These are phyloP conservation scores for Epinephelus lanceolatus DNA, from an alignment of 2,113 vertebrate genomes.

Conservation along the genomic window DNA sequence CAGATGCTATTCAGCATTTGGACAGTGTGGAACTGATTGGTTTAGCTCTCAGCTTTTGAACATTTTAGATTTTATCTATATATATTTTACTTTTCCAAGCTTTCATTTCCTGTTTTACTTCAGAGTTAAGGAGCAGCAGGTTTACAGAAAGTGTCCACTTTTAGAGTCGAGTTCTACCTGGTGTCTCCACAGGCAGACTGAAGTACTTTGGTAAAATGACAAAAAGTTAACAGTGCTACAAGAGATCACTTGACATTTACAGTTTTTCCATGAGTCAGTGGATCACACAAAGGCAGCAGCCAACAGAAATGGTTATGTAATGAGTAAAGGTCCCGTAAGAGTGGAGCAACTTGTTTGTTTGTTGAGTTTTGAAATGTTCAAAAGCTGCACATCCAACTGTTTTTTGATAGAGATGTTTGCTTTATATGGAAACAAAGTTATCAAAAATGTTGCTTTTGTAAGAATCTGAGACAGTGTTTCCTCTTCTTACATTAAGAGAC, in stretches of 20 bases:
- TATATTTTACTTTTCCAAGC: not conserved
- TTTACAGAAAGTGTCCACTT: constrained; percentile 10
- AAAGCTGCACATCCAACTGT: not conserved
- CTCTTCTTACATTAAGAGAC: too few relatives aligned
- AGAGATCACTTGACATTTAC: constrained; percentile 39
- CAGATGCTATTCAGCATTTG: too few relatives aligned
- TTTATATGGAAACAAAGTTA: too few relatives aligned
- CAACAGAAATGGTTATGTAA: not conserved
- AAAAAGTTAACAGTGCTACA: not conserved
- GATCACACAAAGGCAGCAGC: constrained; percentile 1
- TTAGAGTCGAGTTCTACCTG: not conserved
- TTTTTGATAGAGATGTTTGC: not conserved
- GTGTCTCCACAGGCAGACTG: not conserved
- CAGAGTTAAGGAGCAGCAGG: not conserved
- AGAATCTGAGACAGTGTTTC: too few relatives aligned
- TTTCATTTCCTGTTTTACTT: not conserved
- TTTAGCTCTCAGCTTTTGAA: not conserved
- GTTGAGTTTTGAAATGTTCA: not conserved
- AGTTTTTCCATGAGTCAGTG: constrained; percentile 22
- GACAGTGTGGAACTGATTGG: too few relatives aligned
- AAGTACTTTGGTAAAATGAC: not conserved
- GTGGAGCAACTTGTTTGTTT: not conserved
- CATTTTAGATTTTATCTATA: not conserved
- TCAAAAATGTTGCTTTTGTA: too few relatives aligned
- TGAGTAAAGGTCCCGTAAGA: not conserved